Evolutionary conservation across 2,888 invertebrate species (phyloP).

Genomic region (Patella caerulea): DNA sequence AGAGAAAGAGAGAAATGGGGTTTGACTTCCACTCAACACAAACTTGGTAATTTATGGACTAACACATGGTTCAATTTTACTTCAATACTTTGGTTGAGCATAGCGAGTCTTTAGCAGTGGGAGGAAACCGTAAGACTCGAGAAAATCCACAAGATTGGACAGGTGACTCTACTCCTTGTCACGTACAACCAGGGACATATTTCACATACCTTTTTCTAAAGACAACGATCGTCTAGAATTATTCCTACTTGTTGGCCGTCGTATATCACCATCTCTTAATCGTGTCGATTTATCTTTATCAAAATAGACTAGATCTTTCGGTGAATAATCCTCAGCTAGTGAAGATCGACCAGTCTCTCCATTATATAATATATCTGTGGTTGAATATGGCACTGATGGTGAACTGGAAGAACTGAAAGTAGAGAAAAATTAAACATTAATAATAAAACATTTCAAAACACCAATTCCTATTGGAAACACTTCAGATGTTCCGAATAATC

Average conservation of each 20-base stretch:
- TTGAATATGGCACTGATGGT: constrained; percentile 54
- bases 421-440: background rate
- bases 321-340: constrained; percentile 37
- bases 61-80: too few relatives aligned
- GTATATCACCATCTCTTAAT: constrained; percentile 39
- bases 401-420: constrained; percentile 46
- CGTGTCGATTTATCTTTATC: constrained; percentile 40
- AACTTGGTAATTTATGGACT: too few relatives aligned
- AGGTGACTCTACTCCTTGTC: too few relatives aligned
- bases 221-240: constrained; percentile 42
- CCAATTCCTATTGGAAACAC: too few relatives aligned
- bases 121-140: too few relatives aligned
- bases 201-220: constrained; percentile 46
- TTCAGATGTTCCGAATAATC: too few relatives aligned
- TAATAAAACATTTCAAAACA: background rate
- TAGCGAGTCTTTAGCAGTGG: too few relatives aligned
- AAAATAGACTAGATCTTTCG: constrained; percentile 23
- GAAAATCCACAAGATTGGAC: too few relatives aligned
- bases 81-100: too few relatives aligned
- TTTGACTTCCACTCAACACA: too few relatives aligned
- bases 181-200: too few relatives aligned
- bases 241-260: constrained; percentile 32
- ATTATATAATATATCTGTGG: constrained; percentile 54
- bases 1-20: too few relatives aligned
- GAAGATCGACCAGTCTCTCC: constrained; percentile 43